These are phyloP conservation scores for Ormia ochracea DNA, from an alignment of 2,888 invertebrate genomes.

Conservation along the genomic window DNA sequence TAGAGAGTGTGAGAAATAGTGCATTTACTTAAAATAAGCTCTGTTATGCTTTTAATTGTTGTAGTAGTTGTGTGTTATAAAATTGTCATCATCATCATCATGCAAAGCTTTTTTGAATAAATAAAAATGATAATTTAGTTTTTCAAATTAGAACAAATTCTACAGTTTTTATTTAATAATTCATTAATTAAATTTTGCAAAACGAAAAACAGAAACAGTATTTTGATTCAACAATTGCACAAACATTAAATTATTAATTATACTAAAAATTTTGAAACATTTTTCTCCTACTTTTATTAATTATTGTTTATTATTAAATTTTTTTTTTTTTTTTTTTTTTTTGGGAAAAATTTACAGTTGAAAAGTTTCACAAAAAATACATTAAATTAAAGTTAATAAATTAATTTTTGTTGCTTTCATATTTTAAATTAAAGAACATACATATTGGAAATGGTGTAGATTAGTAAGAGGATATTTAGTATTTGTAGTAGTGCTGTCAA, in stretches of 20 bases:
- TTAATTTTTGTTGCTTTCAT: not conserved
- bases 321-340: slow-evolving; percentile 22
- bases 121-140: slow-evolving; percentile 41
- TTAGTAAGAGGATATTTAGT: not conserved
- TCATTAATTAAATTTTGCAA: slow-evolving; percentile 31
- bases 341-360: slow-evolving; percentile 48
- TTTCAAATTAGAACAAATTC: slow-evolving; percentile 49
- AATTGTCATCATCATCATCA: slow-evolving; percentile 43
- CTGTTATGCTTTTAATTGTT: slow-evolving; percentile 31
- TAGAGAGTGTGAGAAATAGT: not conserved
- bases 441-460: not conserved
- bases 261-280: not conserved
- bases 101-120: slow-evolving; percentile 42
- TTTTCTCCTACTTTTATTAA: not conserved
- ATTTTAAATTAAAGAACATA: not conserved
- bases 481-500: not conserved
- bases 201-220: slow-evolving; percentile 13
- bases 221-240: slow-evolving; percentile 31
- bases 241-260: slow-evolving; percentile 21
- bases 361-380: slow-evolving; percentile 32
- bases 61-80: slow-evolving; percentile 29
- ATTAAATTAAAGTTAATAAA: not conserved
- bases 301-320: slow-evolving; percentile 24
- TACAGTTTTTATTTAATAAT: slow-evolving; percentile 52
- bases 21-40: slow-evolving; percentile 26